Conservation (phyloP, 2,888 invertebrate species). For the Drosophila nr. perissopoda region DNA sequence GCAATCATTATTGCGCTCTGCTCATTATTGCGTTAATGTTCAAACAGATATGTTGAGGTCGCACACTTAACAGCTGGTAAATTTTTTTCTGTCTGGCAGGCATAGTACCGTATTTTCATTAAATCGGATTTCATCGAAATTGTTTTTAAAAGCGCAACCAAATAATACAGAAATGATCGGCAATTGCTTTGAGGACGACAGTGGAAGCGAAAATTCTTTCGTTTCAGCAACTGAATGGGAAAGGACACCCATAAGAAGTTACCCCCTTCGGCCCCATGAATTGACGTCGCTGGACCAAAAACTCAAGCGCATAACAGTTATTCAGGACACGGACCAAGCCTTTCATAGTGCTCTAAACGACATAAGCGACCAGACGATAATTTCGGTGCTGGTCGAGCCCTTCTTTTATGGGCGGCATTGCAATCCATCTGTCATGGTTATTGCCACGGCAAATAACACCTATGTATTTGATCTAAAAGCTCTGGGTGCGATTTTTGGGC, state of each 20-base stretch:
- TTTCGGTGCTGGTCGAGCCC: constrained; percentile 63
- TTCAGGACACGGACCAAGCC: constrained; percentile 48
- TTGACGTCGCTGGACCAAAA: constrained; percentile 32
- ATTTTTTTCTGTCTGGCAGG: background rate
- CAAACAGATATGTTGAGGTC: background rate
- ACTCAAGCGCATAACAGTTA: constrained; percentile 36
- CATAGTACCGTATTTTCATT: background rate
- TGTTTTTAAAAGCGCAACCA: background rate
- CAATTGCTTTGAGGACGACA: background rate
- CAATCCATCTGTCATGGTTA: constrained; percentile 35
- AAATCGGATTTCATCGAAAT: background rate
- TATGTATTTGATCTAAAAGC: constrained; percentile 59
- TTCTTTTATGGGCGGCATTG: constrained; percentile 64
- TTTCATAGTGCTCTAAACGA: constrained; percentile 57
- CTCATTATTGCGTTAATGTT: constrained; percentile 9
- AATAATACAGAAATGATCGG: background rate
- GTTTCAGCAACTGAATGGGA: constrained; percentile 13
- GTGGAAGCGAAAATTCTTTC: constrained; percentile 39
- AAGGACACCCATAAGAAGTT: background rate
- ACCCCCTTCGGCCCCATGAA: constrained; percentile 32
- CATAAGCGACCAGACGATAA: constrained; percentile 48
- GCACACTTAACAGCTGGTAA: background rate
- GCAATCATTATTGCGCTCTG: background rate
- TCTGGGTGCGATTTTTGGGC: constrained; percentile 46
- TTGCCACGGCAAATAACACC: constrained; percentile 53